phyloP scores from a whole-genome alignment of 1,140 invertebrate species.

The Drosophila neocordata region DNA sequence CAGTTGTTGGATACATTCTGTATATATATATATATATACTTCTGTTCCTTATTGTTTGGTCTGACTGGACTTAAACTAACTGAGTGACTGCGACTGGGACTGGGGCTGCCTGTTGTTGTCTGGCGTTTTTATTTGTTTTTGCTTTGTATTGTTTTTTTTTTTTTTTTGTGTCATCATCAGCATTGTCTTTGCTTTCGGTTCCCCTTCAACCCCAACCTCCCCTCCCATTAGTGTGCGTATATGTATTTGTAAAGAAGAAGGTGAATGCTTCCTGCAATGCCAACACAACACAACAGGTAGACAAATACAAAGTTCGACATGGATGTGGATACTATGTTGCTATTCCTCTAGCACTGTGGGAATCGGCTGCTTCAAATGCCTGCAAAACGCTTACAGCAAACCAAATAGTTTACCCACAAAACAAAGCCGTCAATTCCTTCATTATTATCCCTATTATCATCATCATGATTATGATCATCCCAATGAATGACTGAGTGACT shows the following conservation, averaged over 20 bases:
- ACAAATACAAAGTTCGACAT: slow-evolving; percentile 54
- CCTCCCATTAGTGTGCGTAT: slow-evolving; percentile 3
- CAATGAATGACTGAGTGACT: slow-evolving; percentile 67
- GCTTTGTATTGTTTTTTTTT: slow-evolving; percentile 37
- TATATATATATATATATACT: slow-evolving; percentile 58
- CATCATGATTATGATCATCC: slow-evolving; percentile 14
- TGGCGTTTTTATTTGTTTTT: slow-evolving; percentile 55
- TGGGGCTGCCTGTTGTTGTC: slow-evolving; percentile 15
- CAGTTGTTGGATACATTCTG: background rate
- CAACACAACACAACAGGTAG: slow-evolving; percentile 80
- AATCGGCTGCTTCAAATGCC: slow-evolving; percentile 70
- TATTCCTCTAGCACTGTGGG: slow-evolving; percentile 48
- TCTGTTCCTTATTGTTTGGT: slow-evolving; percentile 67
- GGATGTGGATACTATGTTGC: slow-evolving; percentile 18
- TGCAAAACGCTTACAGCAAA: slow-evolving; percentile 54
- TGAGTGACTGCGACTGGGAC: slow-evolving; percentile 20
- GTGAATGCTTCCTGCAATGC: slow-evolving; percentile 80
- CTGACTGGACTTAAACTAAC: slow-evolving; percentile 15
- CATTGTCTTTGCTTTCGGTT: slow-evolving; percentile 35
- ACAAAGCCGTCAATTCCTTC: slow-evolving; percentile 56
- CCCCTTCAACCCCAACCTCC: background rate
- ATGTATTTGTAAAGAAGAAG: slow-evolving; percentile 41
- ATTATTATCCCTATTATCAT: background rate
- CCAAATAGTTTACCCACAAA: slow-evolving; percentile 64
- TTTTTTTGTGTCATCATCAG: slow-evolving; percentile 77